Base-by-base conservation (phyloP, 2,888 invertebrate species). In the Polietes domitor region DNA sequence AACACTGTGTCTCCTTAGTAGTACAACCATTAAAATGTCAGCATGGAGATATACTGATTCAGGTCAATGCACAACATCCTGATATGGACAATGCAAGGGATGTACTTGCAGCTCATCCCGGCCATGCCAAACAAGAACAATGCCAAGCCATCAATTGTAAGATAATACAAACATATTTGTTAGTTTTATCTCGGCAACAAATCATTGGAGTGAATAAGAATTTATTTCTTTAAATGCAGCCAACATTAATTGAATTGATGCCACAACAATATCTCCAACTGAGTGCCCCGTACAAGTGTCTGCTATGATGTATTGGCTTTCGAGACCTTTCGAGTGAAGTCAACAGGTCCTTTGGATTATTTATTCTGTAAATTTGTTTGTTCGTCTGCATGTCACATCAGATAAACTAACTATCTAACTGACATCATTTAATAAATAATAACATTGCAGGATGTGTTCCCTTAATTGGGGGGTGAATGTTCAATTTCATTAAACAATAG, bases 21-120 rank as follows among this genome's bases (percentile, higher is more conserved):
- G 19, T 21, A n/a, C 5, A 55, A 55, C 41, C 58, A 58, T 58
- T 58, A 58, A 58, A 58, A 26, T 26, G 58, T 26, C 61, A 61
- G n/a, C 12, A 15, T 1, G n/a, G 6, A 61, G 61, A 61, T 61
- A 61, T 61, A 61, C 61, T 26, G 41, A 68, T 68, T 41, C 43
- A 41, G 68, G 68, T 68, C 68, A 68, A 43, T 37, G 41, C 43
- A 68, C 43, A 68, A 19, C 37, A 68, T 68, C 68, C 43, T 5
- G 41, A 24, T 68, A 41, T 37, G 43, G 43, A 3, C 24, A 43
- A 15, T 61, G 28, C 17, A 61, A 28, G 15, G 28, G 61, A 61
- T 61, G 28, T 32, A 15, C n/a, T 15, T 2, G n/a, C 12, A n/a
- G 47, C n/a, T 10, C 26, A 58, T 28, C 61, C 7, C 61, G 12